Conservation (phyloP, 1,140 invertebrate species). For the Sycophaga agraensis region DNA sequence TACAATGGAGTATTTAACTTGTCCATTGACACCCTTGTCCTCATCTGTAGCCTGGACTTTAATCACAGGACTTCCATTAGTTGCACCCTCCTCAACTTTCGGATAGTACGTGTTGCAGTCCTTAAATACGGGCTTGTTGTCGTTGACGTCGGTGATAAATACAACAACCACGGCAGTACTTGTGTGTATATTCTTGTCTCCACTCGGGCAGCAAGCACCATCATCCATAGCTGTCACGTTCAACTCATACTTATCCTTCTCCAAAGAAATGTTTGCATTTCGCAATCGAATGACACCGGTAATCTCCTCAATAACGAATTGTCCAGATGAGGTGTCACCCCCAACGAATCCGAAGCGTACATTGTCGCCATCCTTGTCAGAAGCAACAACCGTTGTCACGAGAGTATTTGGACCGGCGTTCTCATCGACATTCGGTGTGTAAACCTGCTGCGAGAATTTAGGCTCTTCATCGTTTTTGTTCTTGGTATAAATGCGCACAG, state of each 20-base stretch:
- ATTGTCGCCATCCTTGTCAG: conserved; percentile 94
- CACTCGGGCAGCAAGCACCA: conserved; percentile 87
- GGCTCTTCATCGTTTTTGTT: conserved; percentile 96
- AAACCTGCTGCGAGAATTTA: conserved; percentile 94
- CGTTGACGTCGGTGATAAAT: conserved; percentile 94
- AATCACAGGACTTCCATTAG: conserved; percentile 88
- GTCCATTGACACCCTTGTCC: conserved; percentile 91
- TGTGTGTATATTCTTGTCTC: conserved; percentile 82
- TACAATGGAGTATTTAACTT: conserved; percentile 92
- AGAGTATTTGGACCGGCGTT: conserved; percentile 92
- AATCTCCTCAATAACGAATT: conserved; percentile 94
- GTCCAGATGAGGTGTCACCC: conserved; percentile 82
- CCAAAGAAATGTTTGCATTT: conserved; percentile 79
- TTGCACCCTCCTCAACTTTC: conserved; percentile 89
- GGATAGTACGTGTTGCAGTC: conserved; percentile 89
- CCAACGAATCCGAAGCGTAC: conserved; percentile 92
- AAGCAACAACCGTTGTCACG: conserved; percentile 91
- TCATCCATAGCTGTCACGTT: conserved; percentile 94
- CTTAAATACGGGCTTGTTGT: conserved; percentile 92
- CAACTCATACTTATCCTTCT: conserved; percentile 88
- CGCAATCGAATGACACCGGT: conserved; percentile 91
- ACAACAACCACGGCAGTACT: conserved; percentile 95
- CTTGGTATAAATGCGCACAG: conserved; percentile 90
- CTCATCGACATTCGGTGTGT: conserved; percentile 94
- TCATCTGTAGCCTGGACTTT: conserved; percentile 92